Conservation (phyloP, 2,113 vertebrate genomes). For the Isurus oxyrinchus region DNA sequence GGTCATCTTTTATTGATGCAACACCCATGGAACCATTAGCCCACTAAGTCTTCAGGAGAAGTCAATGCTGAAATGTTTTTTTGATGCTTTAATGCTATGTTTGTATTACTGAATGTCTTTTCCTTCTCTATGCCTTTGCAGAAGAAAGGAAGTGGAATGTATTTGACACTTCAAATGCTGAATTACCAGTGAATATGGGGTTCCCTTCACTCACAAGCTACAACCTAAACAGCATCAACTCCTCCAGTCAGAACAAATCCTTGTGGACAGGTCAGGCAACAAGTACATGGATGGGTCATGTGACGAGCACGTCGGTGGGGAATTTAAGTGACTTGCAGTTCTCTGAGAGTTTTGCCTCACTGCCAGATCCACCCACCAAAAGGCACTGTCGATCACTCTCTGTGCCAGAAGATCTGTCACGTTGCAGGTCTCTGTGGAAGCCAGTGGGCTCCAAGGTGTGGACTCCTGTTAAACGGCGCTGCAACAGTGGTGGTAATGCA, state of each 20-base stretch:
- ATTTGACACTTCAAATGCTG: slow-evolving; percentile 5
- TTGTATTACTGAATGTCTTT: not conserved
- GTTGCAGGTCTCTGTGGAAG: slow-evolving; percentile 72
- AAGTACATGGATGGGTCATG: not conserved
- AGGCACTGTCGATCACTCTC: slow-evolving; percentile 78
- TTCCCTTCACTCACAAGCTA: slow-evolving; percentile 23
- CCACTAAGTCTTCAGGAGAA: not conserved
- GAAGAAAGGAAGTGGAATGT: slow-evolving; percentile 35
- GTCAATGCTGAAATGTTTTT: not conserved
- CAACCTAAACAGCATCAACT: not conserved
- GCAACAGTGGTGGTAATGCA: slow-evolving; percentile 61
- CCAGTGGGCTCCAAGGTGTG: slow-evolving; percentile 74
- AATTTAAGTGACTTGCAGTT: slow-evolving; percentile 26
- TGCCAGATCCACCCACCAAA: slow-evolving; percentile 66
- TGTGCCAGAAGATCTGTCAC: slow-evolving; percentile 76
- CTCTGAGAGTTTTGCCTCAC: slow-evolving; percentile 43
- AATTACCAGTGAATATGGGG: slow-evolving; percentile 9
- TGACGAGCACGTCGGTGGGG: slow-evolving; percentile 8
- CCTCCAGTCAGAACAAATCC: slow-evolving; percentile 29
- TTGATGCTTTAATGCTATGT: not conserved
- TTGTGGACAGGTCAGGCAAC: not conserved
- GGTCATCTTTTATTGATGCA: not conserved
- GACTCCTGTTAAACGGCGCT: slow-evolving; percentile 72
- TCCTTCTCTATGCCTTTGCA: not conserved
- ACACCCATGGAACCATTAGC: not conserved